phyloP scores from a whole-genome alignment of 2,888 invertebrate genomes.

The Tubulanus polymorphus region DNA sequence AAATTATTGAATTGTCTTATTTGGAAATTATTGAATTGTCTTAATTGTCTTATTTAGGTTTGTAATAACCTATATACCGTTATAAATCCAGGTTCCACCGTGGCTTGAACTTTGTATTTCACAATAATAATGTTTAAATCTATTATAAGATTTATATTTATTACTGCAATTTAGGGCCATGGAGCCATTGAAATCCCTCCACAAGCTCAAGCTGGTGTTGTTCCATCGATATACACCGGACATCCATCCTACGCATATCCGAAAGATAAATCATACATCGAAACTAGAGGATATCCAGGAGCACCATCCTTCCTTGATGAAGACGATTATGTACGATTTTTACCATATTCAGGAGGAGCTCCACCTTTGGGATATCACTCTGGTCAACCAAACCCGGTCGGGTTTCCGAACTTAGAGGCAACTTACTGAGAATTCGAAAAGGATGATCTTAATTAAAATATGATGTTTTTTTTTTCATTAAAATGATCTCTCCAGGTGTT shows the following conservation, averaged over 20 bases:
- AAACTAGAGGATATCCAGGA: constrained; percentile 44
- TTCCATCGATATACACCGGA: constrained; percentile 49
- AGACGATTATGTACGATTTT: constrained; percentile 19
- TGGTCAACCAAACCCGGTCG: constrained; percentile 44
- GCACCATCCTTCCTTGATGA: constrained; percentile 21
- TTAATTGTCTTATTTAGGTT: no score
- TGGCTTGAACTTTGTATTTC: no score
- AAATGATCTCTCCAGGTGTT: no score
- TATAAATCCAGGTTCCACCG: no score
- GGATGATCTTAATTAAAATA: no score
- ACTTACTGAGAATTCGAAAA: no score
- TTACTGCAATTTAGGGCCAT: constrained; percentile 47
- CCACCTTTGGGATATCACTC: constrained; percentile 43
- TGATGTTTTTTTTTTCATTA: no score
- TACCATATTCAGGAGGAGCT: constrained; percentile 43
- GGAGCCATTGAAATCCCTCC: constrained; percentile 42
- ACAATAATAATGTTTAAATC: no score
- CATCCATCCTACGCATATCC: constrained; percentile 51
- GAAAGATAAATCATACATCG: constrained; percentile 38
- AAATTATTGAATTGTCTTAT: no score
- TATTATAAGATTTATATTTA: no score
- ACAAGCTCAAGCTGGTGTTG: constrained; percentile 37
- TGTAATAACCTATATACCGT: no score
- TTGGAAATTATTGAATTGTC: no score
- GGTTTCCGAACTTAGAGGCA: constrained; percentile 37